phyloP scores from a whole-genome alignment of 2,888 invertebrate genomes.

The Acleris literana region DNA sequence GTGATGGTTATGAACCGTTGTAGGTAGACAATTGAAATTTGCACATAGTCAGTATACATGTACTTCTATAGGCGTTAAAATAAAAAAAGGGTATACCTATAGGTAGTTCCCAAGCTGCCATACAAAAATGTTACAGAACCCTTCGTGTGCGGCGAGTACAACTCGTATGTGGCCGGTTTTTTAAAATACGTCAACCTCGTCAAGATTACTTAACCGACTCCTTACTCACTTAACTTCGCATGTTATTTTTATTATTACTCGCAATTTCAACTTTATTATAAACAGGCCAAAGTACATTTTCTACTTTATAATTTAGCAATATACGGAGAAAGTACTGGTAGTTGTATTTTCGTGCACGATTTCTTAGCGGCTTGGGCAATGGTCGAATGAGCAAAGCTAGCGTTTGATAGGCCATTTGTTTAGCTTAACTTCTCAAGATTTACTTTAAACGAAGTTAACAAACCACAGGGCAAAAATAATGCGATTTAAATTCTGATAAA shows the following conservation, averaged over 20 bases:
- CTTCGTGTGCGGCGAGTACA: no score
- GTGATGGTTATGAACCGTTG: no score
- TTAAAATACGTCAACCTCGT: no score
- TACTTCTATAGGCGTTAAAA: no score
- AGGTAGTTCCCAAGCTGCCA: no score
- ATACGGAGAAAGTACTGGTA: not conserved
- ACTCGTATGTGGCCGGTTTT: no score
- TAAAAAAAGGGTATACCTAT: no score
- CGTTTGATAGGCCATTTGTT: constrained; percentile 15
- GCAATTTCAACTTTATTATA: not conserved
- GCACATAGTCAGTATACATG: no score
- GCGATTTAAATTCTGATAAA: not conserved
- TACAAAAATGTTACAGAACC: no score
- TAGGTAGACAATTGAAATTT: no score
- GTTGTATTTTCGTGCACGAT: constrained; percentile 8
- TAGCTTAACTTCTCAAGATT: constrained; percentile 11
- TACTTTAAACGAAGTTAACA: not conserved
- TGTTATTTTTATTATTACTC: not conserved
- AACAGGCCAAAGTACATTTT: not conserved
- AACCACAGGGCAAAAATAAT: not conserved
- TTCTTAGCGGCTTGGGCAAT: constrained; percentile 16
- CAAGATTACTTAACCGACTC: no score
- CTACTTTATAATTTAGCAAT: not conserved
- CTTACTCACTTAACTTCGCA: not conserved
- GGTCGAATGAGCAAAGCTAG: constrained; percentile 14